phyloP scores from a whole-genome alignment of 2,888 invertebrate species.

The Gisinianus flammeolus region DNA sequence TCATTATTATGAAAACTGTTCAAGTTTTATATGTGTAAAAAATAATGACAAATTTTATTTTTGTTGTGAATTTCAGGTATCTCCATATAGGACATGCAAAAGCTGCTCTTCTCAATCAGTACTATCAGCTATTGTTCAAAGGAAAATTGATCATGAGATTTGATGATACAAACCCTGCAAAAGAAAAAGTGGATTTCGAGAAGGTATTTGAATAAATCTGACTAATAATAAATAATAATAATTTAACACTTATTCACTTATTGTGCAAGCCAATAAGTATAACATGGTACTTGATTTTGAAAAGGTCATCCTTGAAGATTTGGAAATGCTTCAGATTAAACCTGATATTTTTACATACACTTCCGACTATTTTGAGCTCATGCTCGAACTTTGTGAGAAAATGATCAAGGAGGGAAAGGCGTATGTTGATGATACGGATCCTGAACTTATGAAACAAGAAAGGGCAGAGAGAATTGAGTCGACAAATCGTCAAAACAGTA shows the following conservation, averaged over 20 bases:
- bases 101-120: constrained; percentile 96
- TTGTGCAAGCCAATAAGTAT: too few species aligned
- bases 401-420: constrained; percentile 88
- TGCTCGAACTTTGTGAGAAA: constrained; percentile 85
- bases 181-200: neutral
- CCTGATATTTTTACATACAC: constrained; percentile 93
- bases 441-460: constrained; percentile 92
- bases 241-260: too few species aligned
- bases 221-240: constrained; percentile 4
- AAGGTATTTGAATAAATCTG: neutral
- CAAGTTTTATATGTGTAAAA: neutral
- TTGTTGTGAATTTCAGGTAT: constrained; percentile 67
- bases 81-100: constrained; percentile 99
- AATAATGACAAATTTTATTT: constrained; percentile 40
- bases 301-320: constrained; percentile 84
- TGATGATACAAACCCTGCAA: constrained; percentile 78
- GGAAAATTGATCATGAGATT: constrained; percentile 98
- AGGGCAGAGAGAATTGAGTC: constrained; percentile 88
- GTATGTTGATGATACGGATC: constrained; percentile 95
- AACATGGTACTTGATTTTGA: neutral
- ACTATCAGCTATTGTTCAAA: constrained; percentile 90
- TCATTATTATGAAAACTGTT: neutral
- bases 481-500: constrained; percentile 81
- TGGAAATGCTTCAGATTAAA: constrained; percentile 87
- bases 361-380: constrained; percentile 93